Evolutionary conservation across 1,140 invertebrate species (phyloP).

Genomic region (Psix sp.): DNA sequence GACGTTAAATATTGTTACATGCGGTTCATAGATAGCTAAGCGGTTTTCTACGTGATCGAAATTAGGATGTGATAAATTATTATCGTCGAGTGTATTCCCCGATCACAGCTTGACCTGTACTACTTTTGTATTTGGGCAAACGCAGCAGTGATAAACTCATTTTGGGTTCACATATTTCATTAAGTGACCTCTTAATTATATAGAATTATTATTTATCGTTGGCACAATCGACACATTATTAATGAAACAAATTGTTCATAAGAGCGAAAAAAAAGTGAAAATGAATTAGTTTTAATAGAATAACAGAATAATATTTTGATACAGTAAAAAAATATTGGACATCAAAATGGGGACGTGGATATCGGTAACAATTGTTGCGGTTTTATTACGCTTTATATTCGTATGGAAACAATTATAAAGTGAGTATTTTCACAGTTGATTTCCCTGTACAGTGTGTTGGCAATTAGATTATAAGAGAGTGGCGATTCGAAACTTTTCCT

Average conservation of each 20-base stretch:
- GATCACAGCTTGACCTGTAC: conserved; percentile 46
- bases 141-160: conserved; percentile 22
- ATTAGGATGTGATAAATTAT: conserved; percentile 54
- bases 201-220: conserved; percentile 4
- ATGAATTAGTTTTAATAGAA: too few relatives aligned
- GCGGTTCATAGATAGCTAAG: conserved; percentile 10
- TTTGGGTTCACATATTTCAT: conserved; percentile 20
- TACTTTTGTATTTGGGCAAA: conserved; percentile 41
- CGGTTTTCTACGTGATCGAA: conserved; percentile 31
- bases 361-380: conserved; percentile 17
- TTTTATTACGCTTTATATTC: conserved; percentile 15
- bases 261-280: too few relatives aligned
- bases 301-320: too few relatives aligned
- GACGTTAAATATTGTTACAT: conserved; percentile 7
- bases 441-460: conserved; percentile 17
- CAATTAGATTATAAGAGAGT: conserved; percentile 38
- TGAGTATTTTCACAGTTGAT: conserved; percentile 13
- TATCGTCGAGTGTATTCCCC: conserved; percentile 28
- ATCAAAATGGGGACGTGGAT: conserved; percentile 2
- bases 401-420: not conserved
- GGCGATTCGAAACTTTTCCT: conserved; percentile 45
- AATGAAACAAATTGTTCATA: not conserved
- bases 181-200: not conserved
- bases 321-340: too few relatives aligned
- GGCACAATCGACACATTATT: not conserved